Evolutionary conservation across 1,140 invertebrate species (phyloP).

Genomic region (Ephestia elutella): DNA sequence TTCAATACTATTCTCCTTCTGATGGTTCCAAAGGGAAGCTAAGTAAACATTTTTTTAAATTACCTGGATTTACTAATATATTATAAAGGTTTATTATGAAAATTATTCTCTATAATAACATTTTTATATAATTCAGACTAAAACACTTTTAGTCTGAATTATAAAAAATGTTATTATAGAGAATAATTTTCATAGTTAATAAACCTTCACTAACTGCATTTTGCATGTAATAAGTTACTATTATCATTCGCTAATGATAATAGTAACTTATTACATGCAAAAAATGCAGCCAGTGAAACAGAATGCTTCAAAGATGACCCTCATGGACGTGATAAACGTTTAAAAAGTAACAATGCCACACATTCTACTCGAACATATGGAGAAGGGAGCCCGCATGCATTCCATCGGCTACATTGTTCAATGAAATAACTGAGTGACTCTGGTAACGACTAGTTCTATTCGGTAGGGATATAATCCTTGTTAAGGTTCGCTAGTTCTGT

Average conservation of each 20-base stretch:
- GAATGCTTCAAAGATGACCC: neutral
- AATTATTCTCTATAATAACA: no score
- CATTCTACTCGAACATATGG: neutral
- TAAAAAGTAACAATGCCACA: neutral
- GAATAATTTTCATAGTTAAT: no score
- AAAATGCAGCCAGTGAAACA: neutral
- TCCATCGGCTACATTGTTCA: neutral
- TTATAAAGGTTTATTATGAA: no score
- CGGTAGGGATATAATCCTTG: neutral
- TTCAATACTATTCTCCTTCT: no score
- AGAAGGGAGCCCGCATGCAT: conserved; percentile 4
- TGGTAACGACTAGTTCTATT: neutral
- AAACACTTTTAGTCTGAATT: no score
- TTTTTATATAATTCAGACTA: no score
- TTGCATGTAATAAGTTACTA: neutral
- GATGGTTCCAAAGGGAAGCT: no score
- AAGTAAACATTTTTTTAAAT: no score
- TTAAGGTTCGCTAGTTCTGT: neutral
- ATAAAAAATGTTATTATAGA: no score
- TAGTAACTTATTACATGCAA: neutral
- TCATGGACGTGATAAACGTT: neutral
- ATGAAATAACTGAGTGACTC: neutral
- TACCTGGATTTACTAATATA: no score
- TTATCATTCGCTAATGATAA: neutral
- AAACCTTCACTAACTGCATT: neutral